These are phyloP conservation scores for Cavia aperea DNA, from an alignment of 2,113 vertebrate genomes.

Conservation along the genomic window DNA sequence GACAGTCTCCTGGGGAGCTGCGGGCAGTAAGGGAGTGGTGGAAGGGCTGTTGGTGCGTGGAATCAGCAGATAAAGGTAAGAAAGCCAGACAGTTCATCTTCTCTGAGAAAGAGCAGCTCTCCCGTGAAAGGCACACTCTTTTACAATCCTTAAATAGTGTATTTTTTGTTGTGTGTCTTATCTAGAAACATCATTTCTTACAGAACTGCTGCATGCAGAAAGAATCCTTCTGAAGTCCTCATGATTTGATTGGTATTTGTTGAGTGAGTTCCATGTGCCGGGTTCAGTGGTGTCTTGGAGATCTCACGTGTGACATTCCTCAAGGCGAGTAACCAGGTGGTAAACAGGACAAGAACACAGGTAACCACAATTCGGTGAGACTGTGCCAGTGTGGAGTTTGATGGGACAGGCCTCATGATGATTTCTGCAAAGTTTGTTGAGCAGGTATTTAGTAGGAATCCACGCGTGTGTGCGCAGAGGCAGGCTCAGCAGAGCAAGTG, in stretches of 20 bases:
- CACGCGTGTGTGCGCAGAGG: neutral
- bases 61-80: neutral
- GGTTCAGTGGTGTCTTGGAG: neutral
- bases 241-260: neutral
- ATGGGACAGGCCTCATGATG: neutral
- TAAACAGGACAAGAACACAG: conserved; percentile 18
- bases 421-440: neutral
- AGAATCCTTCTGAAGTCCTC: neutral
- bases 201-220: neutral
- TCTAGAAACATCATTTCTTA: neutral
- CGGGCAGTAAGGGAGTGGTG: too few species aligned
- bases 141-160: neutral
- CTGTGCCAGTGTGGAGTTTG: neutral
- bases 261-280: neutral
- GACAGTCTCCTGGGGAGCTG: neutral
- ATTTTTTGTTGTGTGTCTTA: neutral
- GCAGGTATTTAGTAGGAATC: neutral
- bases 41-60: neutral
- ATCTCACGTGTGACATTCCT: neutral
- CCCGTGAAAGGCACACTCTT: neutral
- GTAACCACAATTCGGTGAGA: neutral
- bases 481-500: neutral
- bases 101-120: neutral
- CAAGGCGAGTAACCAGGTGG: neutral
- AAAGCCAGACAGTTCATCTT: neutral